Conservation (phyloP, 1,140 invertebrate species). For the Maniola jurtina region DNA sequence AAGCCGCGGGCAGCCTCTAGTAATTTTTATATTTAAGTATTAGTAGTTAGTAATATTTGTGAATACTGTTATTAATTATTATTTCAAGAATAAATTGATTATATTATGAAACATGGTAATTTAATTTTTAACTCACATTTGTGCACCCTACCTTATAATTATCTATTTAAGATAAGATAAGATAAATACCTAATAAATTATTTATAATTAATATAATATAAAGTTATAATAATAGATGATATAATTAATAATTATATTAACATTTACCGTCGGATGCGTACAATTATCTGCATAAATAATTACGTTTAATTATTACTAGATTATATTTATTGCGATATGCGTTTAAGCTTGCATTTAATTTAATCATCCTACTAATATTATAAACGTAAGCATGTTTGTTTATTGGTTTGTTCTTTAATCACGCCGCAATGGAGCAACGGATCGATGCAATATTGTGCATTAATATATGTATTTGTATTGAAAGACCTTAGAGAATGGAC, state of each 20-base stretch:
- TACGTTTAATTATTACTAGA: constrained; percentile 17
- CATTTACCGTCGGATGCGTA: constrained; percentile 15
- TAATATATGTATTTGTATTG: no score
- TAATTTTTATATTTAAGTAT: no score
- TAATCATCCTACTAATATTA: neutral
- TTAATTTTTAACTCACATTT: no score
- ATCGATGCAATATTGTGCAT: no score
- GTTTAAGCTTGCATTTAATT: neutral
- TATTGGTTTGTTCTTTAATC: neutral
- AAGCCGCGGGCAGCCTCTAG: no score
- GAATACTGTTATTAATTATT: no score
- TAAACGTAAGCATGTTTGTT: neutral
- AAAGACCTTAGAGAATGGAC: no score
- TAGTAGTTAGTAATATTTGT: no score
- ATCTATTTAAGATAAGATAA: neutral
- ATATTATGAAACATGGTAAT: no score
- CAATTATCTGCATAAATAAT: constrained; percentile 20
- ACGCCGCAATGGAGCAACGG: no score
- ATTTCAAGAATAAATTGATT: no score
- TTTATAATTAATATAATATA: constrained; percentile 3
- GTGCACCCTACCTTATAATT: no score
- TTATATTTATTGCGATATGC: constrained; percentile 16
- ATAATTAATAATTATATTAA: constrained; percentile 19
- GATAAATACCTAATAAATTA: constrained; percentile 11
- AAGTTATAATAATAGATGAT: constrained; percentile 3